Evolutionary conservation across 2,113 vertebrate genomes (phyloP), one percentile per base, ranked within the genome.

Genomic region (Turdus rufiventris): DNA sequence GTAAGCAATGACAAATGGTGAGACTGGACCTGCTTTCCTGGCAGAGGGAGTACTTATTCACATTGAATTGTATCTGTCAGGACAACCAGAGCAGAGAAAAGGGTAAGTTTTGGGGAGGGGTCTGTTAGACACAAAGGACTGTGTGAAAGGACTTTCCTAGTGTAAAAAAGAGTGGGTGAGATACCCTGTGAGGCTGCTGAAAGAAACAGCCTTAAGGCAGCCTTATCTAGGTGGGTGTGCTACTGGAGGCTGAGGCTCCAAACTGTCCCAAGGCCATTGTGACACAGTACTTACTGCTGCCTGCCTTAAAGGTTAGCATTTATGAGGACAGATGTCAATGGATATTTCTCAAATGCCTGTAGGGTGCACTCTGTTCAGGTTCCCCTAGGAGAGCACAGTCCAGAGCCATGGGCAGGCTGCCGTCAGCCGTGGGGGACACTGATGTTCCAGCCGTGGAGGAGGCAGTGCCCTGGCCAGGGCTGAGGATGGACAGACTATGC

Each of bases 371-470:
- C 24, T 60, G 19, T 36, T 40, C 16, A 18, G 53, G 24, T 21
- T 4, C 18, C 50, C 17, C 10, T 42, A 36, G 26, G 13, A 79
- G 18, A 50, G 8, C 43, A 57, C 48, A 74, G 16, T 31, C 5
- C 47, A 54, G 67, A 53, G 25, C 0, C 0, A 54, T 0, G 29
- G 34, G 15, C 36, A 72, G 61, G 61, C 40, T 71, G 53, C 65
- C 3, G 2, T 33, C 43, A 18, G 0, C 14, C 50, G 6, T 25
- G 5, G 18, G 48, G 33, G 12, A 53, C 18, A 11, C 38, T 13
- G 31, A 8, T 19, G 23, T 23, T 31, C 57, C 56, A 77, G 65
- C 51, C 10, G 0, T 0, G 5, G 34, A 6, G 21, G 21, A 40
- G 81, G 53, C 42, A 20, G 63, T 13, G 20, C 34, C 42, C n/a